Conservation (phyloP, 2,113 vertebrate genomes). For the Archilochus colubris region DNA sequence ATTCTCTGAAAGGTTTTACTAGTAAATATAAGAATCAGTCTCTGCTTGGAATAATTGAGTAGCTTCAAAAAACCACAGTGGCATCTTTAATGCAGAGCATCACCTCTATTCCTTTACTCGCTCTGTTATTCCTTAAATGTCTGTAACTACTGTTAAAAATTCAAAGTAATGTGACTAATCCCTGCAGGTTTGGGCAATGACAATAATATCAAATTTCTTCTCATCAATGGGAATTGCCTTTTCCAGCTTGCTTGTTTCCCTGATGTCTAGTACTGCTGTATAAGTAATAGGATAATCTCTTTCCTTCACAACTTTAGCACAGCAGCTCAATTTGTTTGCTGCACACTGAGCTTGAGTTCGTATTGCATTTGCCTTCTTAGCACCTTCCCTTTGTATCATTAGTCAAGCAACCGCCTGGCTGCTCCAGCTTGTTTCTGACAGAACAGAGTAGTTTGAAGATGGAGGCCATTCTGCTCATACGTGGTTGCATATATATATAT, state of each 20-base stretch:
- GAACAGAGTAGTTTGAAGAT: not conserved
- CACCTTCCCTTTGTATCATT: slow-evolving; percentile 40
- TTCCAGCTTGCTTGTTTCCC: slow-evolving; percentile 19
- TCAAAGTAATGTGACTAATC: slow-evolving; percentile 18
- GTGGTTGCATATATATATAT: slow-evolving; percentile 10
- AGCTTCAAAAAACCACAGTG: not conserved
- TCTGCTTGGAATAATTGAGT: not conserved
- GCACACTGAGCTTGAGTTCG: not conserved
- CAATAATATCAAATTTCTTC: slow-evolving; percentile 30
- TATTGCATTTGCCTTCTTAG: slow-evolving; percentile 45
- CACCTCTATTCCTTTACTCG: not conserved
- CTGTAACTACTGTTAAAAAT: slow-evolving; percentile 13
- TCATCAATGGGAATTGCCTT: slow-evolving; percentile 33
- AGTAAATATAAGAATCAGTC: not conserved
- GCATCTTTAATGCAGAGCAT: not conserved
- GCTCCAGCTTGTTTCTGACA: slow-evolving; percentile 56
- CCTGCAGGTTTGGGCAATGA: not conserved
- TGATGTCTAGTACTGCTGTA: not conserved
- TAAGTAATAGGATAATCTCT: slow-evolving; percentile 49
- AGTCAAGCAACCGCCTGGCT: slow-evolving; percentile 9
- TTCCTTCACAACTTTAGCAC: not conserved
- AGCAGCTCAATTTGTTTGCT: slow-evolving; percentile 47
- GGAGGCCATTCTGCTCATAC: slow-evolving; percentile 31
- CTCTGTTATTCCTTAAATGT: not conserved
- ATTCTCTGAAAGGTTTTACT: not conserved